A percentile compares a stretch with the other conserved stretches of the same genome.
Conservation (phyloP, 2,113 vertebrate species). For the Calyptommatus sinebrachiatus region DNA sequence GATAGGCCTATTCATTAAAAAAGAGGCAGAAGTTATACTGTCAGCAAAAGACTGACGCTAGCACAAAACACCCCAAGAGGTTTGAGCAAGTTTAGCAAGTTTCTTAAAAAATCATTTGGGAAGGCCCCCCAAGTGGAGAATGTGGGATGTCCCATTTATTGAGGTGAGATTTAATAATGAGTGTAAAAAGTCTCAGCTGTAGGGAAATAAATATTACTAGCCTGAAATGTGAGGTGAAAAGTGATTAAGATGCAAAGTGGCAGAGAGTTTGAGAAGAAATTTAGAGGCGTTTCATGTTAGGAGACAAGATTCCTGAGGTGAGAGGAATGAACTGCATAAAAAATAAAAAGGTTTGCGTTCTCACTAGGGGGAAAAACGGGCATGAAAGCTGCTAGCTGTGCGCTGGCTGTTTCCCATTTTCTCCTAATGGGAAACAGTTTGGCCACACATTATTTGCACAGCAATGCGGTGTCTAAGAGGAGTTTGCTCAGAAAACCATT, state of each 20-base stretch:
- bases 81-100: neutral
- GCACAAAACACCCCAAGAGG: neutral
- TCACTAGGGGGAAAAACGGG: too few species aligned
- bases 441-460: too few species aligned
- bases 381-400: neutral
- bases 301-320: neutral
- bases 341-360: neutral
- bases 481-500: too few species aligned
- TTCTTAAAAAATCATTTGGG: neutral
- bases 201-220: too few species aligned
- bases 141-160: neutral
- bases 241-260: neutral
- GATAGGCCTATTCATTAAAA: neutral
- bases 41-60: neutral
- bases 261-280: neutral
- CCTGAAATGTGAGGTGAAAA: neutral
- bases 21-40: neutral
- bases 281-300: neutral
- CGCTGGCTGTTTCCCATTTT: neutral
- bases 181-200: neutral
- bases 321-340: neutral
- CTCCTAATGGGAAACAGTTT: too few species aligned
- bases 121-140: neutral
- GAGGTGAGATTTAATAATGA: neutral
- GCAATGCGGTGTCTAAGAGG: too few species aligned